Conservation (phyloP, 2,888 invertebrate genomes). For the Amblyjoppa proteus region DNA sequence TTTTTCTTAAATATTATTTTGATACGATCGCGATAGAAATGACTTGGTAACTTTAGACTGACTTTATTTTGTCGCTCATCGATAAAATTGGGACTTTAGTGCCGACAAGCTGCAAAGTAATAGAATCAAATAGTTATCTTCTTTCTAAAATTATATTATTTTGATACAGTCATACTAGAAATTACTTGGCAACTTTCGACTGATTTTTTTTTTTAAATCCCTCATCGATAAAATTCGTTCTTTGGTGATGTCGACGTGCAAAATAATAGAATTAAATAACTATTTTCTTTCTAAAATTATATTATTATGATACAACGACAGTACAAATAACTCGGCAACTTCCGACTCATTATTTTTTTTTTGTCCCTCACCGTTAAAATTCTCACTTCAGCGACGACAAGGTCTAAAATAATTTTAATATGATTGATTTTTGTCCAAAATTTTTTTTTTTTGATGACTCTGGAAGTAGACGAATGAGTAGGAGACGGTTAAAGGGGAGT, state of each 20-base stretch:
- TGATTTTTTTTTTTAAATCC: neutral
- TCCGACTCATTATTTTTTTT: neutral
- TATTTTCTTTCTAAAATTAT: neutral
- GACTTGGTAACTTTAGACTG: too few species aligned
- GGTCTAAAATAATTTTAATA: neutral
- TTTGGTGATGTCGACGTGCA: neutral
- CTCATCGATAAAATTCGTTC: neutral
- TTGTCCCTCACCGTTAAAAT: neutral
- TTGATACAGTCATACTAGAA: too few species aligned
- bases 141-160: neutral
- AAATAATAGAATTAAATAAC: neutral
- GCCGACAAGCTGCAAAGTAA: neutral
- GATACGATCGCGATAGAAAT: too few species aligned
- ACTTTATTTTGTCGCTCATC: neutral
- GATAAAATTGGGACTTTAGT: neutral
- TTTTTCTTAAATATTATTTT: neutral
- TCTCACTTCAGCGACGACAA: neutral
- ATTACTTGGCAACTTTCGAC: too few species aligned
- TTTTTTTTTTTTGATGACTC: neutral
- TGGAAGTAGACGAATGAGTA: neutral
- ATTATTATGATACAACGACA: too few species aligned
- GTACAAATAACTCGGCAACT: too few species aligned
- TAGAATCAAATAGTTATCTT: neutral
- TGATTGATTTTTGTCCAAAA: neutral
- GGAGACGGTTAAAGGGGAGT: neutral